phyloP scores from a whole-genome alignment of 2,113 vertebrate genomes.

The Neolamprologus longior region DNA sequence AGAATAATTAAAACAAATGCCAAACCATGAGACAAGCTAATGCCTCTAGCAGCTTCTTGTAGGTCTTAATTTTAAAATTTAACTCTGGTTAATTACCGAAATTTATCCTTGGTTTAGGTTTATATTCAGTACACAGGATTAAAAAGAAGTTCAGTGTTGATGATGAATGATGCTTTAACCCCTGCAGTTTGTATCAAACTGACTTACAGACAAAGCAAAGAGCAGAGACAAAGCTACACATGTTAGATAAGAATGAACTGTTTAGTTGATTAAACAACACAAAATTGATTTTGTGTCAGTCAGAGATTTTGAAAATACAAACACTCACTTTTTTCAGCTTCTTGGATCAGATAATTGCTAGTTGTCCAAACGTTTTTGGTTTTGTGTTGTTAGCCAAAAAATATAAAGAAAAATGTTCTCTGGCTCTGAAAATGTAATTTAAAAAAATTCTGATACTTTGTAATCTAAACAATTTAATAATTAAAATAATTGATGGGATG shows the following conservation, averaged over 20 bases:
- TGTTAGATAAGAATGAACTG: background rate
- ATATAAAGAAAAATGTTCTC: rapidly evolving
- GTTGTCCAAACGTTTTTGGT: rapidly evolving
- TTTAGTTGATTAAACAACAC: background rate
- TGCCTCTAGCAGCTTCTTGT: background rate
- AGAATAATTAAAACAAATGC: background rate
- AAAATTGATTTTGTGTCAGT: background rate
- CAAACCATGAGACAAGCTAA: background rate
- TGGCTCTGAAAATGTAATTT: background rate
- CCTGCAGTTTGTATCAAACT: background rate
- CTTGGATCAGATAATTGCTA: background rate
- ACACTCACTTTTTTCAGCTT: background rate
- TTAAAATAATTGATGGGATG: background rate
- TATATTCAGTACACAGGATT: background rate
- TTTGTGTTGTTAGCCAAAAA: background rate
- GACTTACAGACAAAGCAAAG: background rate
- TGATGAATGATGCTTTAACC: background rate
- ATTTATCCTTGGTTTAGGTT: rapidly evolving
- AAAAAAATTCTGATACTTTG: background rate
- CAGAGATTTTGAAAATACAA: background rate
- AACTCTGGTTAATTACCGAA: background rate
- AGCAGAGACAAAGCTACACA: background rate
- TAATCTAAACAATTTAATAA: background rate
- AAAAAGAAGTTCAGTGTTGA: background rate
- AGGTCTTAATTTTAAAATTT: background rate